Base-by-base conservation (phyloP, 2,113 vertebrate species). In the Forbesichthys agassizii region DNA sequence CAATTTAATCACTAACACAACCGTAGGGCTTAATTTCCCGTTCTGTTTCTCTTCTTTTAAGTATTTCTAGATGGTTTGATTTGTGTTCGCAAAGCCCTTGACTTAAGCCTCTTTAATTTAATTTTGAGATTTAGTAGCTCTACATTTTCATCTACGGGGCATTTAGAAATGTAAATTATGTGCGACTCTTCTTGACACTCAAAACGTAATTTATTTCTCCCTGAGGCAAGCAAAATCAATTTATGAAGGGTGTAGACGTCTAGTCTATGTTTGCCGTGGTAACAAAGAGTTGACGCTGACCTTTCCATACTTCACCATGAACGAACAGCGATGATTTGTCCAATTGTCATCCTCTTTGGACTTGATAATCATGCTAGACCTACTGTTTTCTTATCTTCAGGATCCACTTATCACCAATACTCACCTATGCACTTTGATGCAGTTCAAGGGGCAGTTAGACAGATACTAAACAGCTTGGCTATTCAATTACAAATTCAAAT, bases 221-320 rank as follows among this genome's bases (percentile, higher is more conserved):
- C 5, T 27, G n/a, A 0, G 42, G 61, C 61, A 59, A 36, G 53
- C 66, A 56, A n/a, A 54, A 11, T 10, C 11, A 33, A 59, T 75
- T 74, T 72, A 20, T 0, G 11, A 70, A 48, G 65, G 5, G 27
- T 52, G 33, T 54, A 77, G 66, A 48, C 79, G 76, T 74, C 64
- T 53, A 74, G 9, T 77, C 75, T 66, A 60, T 71, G 62, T 80
- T 36, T 77, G 70, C 73, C 74, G 86, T 86, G 77, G 81, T 68
- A 85, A 88, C 48, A 62, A 63, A 63, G 68, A 1, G 63, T 60
- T 56, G 65, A 9, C 3, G 42, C 56, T 49, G 73, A 79, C 75
- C 78, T 79, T 11, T 65, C 74, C 75, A 65, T 47, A 63, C 67
- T 56, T 56, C 33, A 60, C 27, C 27, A 64, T 61, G 75, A 68